A percentile compares a stretch with the other conserved stretches of the same genome.
Conservation (phyloP, 35 echinoderm and acorn worm species). For the Amphiura filiformis region DNA sequence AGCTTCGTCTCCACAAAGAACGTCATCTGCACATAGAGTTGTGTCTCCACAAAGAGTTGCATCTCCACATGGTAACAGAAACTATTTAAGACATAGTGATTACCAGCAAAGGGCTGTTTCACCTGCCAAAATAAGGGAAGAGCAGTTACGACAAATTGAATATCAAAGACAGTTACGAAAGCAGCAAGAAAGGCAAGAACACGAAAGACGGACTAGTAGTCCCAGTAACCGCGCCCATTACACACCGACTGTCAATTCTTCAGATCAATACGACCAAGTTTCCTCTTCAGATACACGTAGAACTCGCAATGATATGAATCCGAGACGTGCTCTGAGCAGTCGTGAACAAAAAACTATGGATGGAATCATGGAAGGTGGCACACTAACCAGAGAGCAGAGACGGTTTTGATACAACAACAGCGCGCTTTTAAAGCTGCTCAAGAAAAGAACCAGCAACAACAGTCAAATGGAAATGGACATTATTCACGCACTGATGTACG, state of each 20-base stretch:
- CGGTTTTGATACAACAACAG: not conserved
- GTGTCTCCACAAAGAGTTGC: no score
- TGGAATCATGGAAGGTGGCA: not conserved
- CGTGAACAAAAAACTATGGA: not conserved
- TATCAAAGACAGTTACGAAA: not conserved
- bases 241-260: not conserved
- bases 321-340: not conserved
- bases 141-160: not conserved
- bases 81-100: not conserved
- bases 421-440: not conserved
- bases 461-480: not conserved
- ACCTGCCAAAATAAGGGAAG: not conserved
- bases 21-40: not conserved
- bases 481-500: not conserved
- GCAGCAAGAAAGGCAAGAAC: not conserved
- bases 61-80: no score
- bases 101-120: not conserved
- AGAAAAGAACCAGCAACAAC: not conserved
- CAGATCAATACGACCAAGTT: not conserved
- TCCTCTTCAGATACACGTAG: not conserved
- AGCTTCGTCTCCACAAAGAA: not conserved
- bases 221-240: not conserved
- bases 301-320: not conserved
- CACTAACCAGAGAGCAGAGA: not conserved
- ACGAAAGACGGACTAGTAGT: not conserved